Evolutionary conservation across 2,797 vertebrate species (phyloP).

Genomic region (Sebastes elongatus): DNA sequence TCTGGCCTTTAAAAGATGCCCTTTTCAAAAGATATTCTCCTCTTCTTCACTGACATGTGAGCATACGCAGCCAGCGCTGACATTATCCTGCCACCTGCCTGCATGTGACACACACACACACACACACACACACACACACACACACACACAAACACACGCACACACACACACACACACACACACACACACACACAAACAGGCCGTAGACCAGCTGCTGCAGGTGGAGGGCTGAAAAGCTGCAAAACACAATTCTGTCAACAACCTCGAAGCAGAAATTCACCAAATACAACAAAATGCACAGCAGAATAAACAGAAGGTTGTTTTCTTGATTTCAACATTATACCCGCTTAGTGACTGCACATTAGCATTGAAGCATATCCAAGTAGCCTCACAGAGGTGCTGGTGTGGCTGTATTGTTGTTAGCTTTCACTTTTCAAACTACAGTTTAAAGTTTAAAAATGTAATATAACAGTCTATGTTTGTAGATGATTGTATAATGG

Average conservation of each 20-base stretch:
- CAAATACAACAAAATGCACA: no score
- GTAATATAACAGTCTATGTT: no score
- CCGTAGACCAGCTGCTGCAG: background rate
- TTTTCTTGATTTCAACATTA: no score
- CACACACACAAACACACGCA: no score
- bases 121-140: background rate
- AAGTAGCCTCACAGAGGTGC: no score
- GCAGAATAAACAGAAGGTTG: no score
- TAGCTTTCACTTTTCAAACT: no score
- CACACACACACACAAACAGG: background rate
- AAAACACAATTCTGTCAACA: background rate
- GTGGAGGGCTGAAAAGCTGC: background rate
- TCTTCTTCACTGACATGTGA: slow-evolving; percentile 29
- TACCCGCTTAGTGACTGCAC: no score
- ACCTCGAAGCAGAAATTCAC: background rate
- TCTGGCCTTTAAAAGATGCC: slow-evolving; percentile 59
- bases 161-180: background rate
- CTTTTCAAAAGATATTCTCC: slow-evolving; percentile 51
- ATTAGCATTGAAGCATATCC: no score
- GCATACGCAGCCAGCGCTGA: slow-evolving; percentile 32
- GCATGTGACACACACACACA: slow-evolving; percentile 1
- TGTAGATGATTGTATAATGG: no score
- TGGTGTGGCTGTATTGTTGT: no score
- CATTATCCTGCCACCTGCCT: slow-evolving; percentile 50
- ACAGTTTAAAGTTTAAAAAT: no score